Evolutionary conservation across 1,140 invertebrate genomes (phyloP).

Genomic region (Leptinotarsa lineolata): DNA sequence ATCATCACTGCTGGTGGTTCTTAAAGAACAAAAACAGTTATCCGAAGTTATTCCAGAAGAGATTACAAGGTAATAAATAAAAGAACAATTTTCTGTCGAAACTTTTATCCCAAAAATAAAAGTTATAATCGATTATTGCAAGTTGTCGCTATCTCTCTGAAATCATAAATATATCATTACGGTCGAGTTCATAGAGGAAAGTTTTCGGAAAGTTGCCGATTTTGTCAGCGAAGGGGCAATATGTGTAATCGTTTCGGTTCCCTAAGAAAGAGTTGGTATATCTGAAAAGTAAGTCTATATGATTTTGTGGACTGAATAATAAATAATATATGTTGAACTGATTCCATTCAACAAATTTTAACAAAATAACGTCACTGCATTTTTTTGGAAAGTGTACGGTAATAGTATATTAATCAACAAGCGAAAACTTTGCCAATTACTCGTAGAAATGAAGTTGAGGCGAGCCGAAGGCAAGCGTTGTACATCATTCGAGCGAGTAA

Average conservation of each 20-base stretch:
- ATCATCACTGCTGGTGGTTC: constrained; percentile 8
- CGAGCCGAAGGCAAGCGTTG: no score
- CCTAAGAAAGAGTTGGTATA: no score
- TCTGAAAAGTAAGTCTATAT: no score
- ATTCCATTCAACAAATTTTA: background rate
- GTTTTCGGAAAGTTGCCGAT: background rate
- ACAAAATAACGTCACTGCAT: background rate
- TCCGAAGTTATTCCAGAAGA: constrained; percentile 18
- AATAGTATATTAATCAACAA: no score
- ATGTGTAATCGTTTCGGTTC: no score
- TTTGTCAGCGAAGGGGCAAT: background rate
- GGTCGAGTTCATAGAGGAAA: background rate
- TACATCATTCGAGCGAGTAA: no score
- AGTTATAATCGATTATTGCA: constrained; percentile 24
- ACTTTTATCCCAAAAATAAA: constrained; percentile 24
- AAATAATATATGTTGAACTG: background rate
- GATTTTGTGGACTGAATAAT: no score
- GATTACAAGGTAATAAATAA: constrained; percentile 30
- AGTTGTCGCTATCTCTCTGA: constrained; percentile 4
- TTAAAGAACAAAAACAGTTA: constrained; percentile 24
- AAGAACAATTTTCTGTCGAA: constrained; percentile 29
- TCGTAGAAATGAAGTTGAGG: no score
- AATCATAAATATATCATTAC: constrained; percentile 21
- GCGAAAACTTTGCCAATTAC: no score
- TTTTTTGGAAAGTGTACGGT: no score